Evolutionary conservation across 2,113 vertebrate species (phyloP).

Genomic region (Paracanthobrama guichenoti): DNA sequence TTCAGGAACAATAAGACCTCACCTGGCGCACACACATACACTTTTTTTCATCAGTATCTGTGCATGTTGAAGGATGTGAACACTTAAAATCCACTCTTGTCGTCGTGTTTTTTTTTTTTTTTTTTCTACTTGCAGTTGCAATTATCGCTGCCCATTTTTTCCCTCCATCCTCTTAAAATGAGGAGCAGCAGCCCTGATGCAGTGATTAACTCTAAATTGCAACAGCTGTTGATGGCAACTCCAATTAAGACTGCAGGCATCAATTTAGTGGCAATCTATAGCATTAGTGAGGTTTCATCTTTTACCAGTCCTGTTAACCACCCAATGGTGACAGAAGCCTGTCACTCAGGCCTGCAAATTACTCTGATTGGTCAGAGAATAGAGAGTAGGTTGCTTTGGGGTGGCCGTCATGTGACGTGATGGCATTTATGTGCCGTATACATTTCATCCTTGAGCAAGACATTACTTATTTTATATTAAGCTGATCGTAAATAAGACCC

Average conservation of each 20-base stretch:
- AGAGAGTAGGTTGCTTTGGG: background rate
- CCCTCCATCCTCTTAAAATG: constrained; percentile 36
- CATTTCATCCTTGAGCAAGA: background rate
- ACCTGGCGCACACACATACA: constrained; percentile 4
- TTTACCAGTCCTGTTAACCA: constrained; percentile 40
- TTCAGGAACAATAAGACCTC: constrained; percentile 40
- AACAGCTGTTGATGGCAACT: constrained; percentile 58
- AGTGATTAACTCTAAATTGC: constrained; percentile 56
- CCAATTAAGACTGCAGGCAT: constrained; percentile 53
- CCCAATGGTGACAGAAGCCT: constrained; percentile 30
- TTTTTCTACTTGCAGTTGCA: constrained; percentile 29
- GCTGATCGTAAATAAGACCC: background rate
- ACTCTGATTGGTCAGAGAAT: constrained; percentile 10
- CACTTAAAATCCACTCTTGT: background rate
- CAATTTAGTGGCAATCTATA: constrained; percentile 54
- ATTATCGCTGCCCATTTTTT: constrained; percentile 37
- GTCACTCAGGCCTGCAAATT: background rate
- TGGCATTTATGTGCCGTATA: background rate
- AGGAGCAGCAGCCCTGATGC: constrained; percentile 34
- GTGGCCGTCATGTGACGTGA: background rate
- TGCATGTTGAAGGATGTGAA: background rate
- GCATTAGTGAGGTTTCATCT: constrained; percentile 44
- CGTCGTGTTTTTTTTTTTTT: background rate
- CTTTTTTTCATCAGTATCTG: background rate
- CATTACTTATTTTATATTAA: background rate